A percentile compares a stretch with the other conserved stretches of the same genome.
Conservation (phyloP, 1,140 invertebrate species). For the Drosophila grimshawi region DNA sequence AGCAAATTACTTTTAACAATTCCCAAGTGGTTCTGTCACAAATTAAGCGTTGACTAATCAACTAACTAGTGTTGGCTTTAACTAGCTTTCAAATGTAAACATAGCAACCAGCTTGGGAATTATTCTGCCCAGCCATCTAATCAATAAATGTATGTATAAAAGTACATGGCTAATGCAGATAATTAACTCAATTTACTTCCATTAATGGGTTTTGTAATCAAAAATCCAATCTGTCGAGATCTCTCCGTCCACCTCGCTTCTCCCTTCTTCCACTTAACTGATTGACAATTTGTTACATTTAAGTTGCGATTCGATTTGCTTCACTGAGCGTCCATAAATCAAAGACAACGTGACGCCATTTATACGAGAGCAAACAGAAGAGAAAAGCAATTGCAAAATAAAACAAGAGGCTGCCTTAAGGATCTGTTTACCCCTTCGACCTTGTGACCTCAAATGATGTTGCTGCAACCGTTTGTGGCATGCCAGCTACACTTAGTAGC, state of each 20-base stretch:
- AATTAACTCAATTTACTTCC: slow-evolving; percentile 41
- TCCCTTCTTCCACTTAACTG: not conserved
- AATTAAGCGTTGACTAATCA: slow-evolving; percentile 14
- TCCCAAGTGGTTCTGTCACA: slow-evolving; percentile 15
- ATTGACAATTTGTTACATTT: slow-evolving; percentile 37
- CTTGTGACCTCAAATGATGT: slow-evolving; percentile 44
- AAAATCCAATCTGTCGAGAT: slow-evolving; percentile 6
- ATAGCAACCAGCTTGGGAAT: slow-evolving; percentile 4
- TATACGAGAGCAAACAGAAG: slow-evolving; percentile 13
- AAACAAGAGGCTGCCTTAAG: slow-evolving; percentile 10
- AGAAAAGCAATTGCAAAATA: not conserved
- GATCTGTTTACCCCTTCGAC: slow-evolving; percentile 30
- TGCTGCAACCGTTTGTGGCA: slow-evolving; percentile 11
- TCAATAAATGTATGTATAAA: slow-evolving; percentile 10
- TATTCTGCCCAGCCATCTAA: slow-evolving; percentile 10
- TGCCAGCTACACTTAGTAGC: slow-evolving; percentile 7
- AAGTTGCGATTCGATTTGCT: slow-evolving; percentile 24
- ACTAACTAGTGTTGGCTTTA: not conserved
- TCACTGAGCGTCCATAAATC: slow-evolving; percentile 32
- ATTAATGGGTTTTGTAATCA: slow-evolving; percentile 24
- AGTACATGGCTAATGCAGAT: slow-evolving; percentile 29
- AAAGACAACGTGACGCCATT: slow-evolving; percentile 33
- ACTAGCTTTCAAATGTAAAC: not conserved
- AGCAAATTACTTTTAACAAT: slow-evolving; percentile 13
- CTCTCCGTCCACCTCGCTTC: not conserved